These are phyloP conservation scores for Meiosimyza platycephala DNA, from an alignment of 2,888 invertebrate genomes.

Conservation along the genomic window DNA sequence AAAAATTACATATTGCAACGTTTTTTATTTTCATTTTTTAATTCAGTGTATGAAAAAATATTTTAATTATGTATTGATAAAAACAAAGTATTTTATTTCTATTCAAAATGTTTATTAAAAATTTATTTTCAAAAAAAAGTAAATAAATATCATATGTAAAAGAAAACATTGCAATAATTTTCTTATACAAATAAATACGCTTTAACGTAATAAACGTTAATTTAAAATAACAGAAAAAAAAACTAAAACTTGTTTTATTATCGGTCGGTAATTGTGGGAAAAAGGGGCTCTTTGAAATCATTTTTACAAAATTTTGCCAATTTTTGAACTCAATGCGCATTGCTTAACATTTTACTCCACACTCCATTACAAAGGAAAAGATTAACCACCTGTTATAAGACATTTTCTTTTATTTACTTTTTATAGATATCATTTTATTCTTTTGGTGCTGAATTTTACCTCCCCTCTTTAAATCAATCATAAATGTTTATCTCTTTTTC, in stretches of 20 bases:
- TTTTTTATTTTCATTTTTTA: neutral
- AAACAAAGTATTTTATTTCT: constrained; percentile 6
- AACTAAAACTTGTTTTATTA: constrained; percentile 17
- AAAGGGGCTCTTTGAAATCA: too few relatives aligned
- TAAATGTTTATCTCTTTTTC: too few relatives aligned
- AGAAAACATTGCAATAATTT: neutral
- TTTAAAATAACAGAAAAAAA: neutral
- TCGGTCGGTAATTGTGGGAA: too few relatives aligned
- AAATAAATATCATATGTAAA: constrained; percentile 4
- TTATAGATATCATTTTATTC: too few relatives aligned
- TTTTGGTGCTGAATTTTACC: too few relatives aligned
- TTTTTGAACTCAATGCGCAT: too few relatives aligned
- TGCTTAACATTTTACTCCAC: too few relatives aligned
- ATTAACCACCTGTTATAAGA: too few relatives aligned
- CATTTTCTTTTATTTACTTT: too few relatives aligned
- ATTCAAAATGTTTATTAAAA: neutral
- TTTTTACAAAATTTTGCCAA: too few relatives aligned
- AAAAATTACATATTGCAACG: neutral
- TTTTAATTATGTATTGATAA: constrained; percentile 5
- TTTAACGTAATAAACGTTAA: constrained; percentile 1
- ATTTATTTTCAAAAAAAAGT: neutral
- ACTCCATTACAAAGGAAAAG: too few relatives aligned
- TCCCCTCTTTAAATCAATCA: too few relatives aligned
- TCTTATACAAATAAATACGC: constrained; percentile 12
- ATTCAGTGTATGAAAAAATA: constrained; percentile 5